Conservation (phyloP, 92 coral and sea anemone species). For the Epizoanthus fatuus region DNA sequence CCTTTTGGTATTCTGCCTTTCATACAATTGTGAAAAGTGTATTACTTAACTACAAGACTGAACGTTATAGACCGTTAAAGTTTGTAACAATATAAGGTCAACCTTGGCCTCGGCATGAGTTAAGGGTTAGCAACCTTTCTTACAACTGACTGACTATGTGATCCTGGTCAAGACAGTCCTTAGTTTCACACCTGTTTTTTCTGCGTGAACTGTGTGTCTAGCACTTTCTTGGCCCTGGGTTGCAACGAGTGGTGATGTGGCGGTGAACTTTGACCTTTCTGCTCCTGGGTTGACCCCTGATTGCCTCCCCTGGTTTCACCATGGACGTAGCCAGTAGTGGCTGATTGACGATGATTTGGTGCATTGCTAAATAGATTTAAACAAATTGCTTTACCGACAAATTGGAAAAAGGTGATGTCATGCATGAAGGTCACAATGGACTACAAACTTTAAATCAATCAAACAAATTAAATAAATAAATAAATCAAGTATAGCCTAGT, state of each 20-base stretch:
- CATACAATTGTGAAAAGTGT: too few relatives aligned
- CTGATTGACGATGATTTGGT: neutral
- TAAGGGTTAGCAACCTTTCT: neutral
- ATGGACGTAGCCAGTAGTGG: neutral
- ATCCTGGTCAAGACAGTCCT: neutral
- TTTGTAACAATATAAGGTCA: too few relatives aligned
- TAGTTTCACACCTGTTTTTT: constrained; percentile 28
- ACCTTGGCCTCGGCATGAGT: too few relatives aligned
- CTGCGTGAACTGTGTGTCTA: constrained; percentile 28
- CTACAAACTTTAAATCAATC: too few relatives aligned
- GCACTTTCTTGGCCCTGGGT: constrained; percentile 26
- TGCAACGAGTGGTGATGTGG: constrained; percentile 20
- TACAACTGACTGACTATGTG: neutral
- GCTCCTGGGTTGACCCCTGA: neutral
- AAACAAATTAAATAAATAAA: too few relatives aligned
- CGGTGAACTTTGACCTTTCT: constrained; percentile 4
- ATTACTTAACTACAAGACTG: too few relatives aligned
- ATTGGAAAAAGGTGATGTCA: too few relatives aligned
- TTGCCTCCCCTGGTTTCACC: neutral
- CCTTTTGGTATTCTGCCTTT: too few relatives aligned
- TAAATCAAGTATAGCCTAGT: too few relatives aligned
- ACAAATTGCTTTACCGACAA: neutral
- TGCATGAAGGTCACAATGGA: too few relatives aligned
- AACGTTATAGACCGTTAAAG: too few relatives aligned
- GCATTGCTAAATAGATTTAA: neutral